A percentile compares a stretch with the other conserved stretches of the same genome.
Conservation (phyloP, 1,140 invertebrate genomes). For the Triops cancriformis region DNA sequence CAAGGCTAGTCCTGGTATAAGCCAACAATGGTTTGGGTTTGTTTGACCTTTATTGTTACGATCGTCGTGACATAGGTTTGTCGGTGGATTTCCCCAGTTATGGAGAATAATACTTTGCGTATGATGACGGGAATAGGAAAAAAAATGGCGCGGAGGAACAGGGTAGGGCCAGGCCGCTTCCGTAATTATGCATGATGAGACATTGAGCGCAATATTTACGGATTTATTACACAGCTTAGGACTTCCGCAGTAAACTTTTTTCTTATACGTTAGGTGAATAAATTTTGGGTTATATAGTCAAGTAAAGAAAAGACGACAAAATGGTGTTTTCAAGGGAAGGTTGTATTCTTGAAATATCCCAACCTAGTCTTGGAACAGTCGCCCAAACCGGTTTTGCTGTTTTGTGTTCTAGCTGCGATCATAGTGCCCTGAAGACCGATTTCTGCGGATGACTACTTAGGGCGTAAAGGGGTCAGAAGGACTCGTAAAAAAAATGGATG, state of each 20-base stretch:
- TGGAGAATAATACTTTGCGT: not conserved
- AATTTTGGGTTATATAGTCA: not conserved
- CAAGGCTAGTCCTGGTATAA: not conserved
- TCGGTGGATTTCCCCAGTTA: not conserved
- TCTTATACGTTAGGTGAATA: not conserved
- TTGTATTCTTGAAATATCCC: not conserved
- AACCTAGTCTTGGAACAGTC: not conserved
- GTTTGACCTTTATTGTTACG: constrained; percentile 8
- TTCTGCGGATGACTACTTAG: not conserved
- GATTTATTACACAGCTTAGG: not conserved
- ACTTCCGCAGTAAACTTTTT: constrained; percentile 1
- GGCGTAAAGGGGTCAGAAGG: constrained; percentile 4
- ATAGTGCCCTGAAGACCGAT: constrained; percentile 2
- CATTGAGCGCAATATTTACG: not conserved
- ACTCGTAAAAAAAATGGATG: not conserved
- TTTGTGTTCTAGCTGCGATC: not conserved
- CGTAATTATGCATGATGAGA: constrained; percentile 3
- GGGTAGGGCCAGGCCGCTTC: not conserved
- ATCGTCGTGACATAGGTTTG: not conserved
- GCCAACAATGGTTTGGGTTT: not conserved
- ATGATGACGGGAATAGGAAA: not conserved
- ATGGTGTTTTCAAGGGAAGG: not conserved
- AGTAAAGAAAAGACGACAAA: not conserved
- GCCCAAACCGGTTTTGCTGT: not conserved
- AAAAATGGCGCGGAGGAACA: not conserved